phyloP scores from a whole-genome alignment of 2,113 vertebrate species.

The Brachyhypopomus occidentalis region DNA sequence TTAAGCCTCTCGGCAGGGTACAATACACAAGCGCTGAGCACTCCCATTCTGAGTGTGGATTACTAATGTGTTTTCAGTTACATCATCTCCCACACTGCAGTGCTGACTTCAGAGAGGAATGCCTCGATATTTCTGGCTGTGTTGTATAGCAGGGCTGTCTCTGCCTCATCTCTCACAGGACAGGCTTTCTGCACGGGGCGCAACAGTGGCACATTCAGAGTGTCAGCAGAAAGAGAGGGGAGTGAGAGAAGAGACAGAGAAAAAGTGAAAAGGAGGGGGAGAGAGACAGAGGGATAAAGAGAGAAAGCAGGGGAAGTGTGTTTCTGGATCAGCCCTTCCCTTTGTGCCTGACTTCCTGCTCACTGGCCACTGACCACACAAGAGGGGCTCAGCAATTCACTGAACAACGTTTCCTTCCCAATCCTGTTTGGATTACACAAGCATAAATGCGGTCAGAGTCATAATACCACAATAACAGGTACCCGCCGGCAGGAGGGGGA shows the following conservation, averaged over 20 bases:
- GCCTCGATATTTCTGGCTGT: neutral
- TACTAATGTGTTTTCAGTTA: constrained; percentile 8
- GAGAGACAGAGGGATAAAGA: neutral
- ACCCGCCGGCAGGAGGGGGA: neutral
- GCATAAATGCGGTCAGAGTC: neutral
- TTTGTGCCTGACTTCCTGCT: constrained; percentile 27
- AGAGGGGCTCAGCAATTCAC: constrained; percentile 1
- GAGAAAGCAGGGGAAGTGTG: neutral
- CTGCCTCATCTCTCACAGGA: too few species aligned
- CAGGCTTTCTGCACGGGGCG: too few species aligned
- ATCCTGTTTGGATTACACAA: neutral
- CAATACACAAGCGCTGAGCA: neutral
- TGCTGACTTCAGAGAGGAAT: neutral
- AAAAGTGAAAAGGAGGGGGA: neutral
- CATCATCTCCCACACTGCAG: neutral
- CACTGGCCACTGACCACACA: neutral
- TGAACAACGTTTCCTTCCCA: too few species aligned
- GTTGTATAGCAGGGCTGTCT: neutral
- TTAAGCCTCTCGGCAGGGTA: neutral
- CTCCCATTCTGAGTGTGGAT: neutral
- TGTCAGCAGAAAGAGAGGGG: neutral
- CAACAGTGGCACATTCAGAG: neutral
- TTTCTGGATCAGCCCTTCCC: constrained; percentile 29
- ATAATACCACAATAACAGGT: neutral
- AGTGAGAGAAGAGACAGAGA: neutral